Base-by-base conservation (phyloP, 1,140 invertebrate genomes). In the Ephestia elutella region DNA sequence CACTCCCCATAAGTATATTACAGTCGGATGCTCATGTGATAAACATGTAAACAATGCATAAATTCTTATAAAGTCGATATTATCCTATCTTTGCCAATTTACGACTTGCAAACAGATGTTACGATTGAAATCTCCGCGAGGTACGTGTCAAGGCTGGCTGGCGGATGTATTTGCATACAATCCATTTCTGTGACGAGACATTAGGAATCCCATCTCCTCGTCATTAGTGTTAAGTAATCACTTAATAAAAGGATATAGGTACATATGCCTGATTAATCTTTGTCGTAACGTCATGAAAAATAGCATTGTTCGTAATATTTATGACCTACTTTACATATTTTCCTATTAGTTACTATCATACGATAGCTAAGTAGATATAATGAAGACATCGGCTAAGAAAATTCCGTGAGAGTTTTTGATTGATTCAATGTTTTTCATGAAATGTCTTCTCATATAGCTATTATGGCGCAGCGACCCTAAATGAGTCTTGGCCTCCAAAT, bases 111-210 rank as follows among this genome's bases (percentile, higher is more conserved):
- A 44, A 44, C 38, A 44, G 38, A 35, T 15, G 38, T 51, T 25
- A 57, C 56, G 58, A 67, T 67, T 60, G 53, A 61, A 63, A 70
- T 68, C 62, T 61, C 19, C 58, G 49, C 28, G 56, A 62, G 55
- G 66, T 70, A 74, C 69, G 68, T 66, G 56, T 60, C 70, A 78
- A 77, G 72, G 75, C 69, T 71, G 38, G 11, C 56, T 62, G 59
- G 20, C 49, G 51, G 49, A 15, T 63, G 38, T 62, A 74, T 82
- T 78, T 74, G 63, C 75, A 82, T 78, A 80, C 77, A 80, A 82
- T 82, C 66, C 66, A 62, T 76, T 60, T 70, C 56, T 65, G 59
- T 71, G 68, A 70, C 70, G 21, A 18, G 64, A 71, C 66, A 71
- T 51, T 54, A 63, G 56, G 65, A 68, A 73, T 73, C 66, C 63